phyloP scores from a whole-genome alignment of 2,888 invertebrate genomes.

The Orthosia incerta region DNA sequence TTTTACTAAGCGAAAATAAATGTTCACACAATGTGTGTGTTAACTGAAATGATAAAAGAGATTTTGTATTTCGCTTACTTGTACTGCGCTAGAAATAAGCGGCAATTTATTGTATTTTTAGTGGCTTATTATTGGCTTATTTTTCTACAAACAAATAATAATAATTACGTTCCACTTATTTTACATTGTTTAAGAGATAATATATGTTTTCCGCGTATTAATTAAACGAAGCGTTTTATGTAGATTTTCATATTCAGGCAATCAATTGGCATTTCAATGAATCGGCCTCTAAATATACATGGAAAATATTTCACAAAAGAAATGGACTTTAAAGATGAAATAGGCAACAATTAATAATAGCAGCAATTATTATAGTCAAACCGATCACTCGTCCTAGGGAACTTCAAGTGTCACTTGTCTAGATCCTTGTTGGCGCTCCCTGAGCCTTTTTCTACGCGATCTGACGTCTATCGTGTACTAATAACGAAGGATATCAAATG shows the following conservation, averaged over 20 bases:
- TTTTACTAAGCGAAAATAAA: slow-evolving; percentile 52
- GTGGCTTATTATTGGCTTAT: slow-evolving; percentile 17
- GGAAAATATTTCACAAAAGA: too few relatives aligned
- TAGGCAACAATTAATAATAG: too few relatives aligned
- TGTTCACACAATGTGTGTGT: slow-evolving; percentile 55
- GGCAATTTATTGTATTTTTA: slow-evolving; percentile 11
- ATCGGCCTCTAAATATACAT: too few relatives aligned
- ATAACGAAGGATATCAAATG: too few relatives aligned
- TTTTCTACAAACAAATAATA: background rate
- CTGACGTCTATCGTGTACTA: too few relatives aligned
- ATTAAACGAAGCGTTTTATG: background rate
- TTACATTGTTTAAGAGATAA: background rate
- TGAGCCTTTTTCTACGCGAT: too few relatives aligned
- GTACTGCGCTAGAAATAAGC: slow-evolving; percentile 14
- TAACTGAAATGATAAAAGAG: slow-evolving; percentile 29
- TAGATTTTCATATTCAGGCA: background rate
- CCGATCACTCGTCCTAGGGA: too few relatives aligned
- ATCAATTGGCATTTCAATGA: background rate
- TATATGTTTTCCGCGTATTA: too few relatives aligned
- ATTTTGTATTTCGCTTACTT: slow-evolving; percentile 30
- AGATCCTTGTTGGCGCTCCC: too few relatives aligned
- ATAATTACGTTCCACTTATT: background rate
- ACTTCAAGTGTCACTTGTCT: too few relatives aligned
- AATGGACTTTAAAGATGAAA: too few relatives aligned
- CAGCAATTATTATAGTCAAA: too few relatives aligned